Base-by-base conservation (phyloP, 1,140 invertebrate species). In the Notospermus geniculatus region DNA sequence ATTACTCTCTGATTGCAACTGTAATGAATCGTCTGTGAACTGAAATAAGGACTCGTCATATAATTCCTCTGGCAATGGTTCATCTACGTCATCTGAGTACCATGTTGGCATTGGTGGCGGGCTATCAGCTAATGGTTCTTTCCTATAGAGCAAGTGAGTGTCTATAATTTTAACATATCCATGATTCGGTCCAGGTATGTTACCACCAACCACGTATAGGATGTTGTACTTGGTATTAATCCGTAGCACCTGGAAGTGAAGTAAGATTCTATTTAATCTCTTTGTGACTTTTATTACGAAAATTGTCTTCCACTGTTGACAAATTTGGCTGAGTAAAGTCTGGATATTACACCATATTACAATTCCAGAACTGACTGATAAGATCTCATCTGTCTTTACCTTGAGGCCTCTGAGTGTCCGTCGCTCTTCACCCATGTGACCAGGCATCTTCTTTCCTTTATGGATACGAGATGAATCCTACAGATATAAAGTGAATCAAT, bases 381-480 rank as follows among this genome's bases (percentile, higher is more conserved):
- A n/a, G n/a, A n/a, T n/a, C n/a, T n/a, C 2, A 4, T 15, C 4
- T 41, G 52, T 25, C 64, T 62, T 74, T 75, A 88, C 88, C 81
- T 88, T 88, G 5, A 92, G 75, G 23, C 93, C 94, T 72, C 84
- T 84, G 15, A 87, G 70, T 36, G 85, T 84, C 66, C 90, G 85
- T 84, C 87, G 75, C 50, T 91, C 64, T 82, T 81, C 81, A 74
- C 97, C 97, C 95, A 98, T 98, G 72, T 96, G 91, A 36, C 97
- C 97, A 45, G 95, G 93, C 89, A 99, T 87, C 84, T 96, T 95
- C 29, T 91, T 95, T 57, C 97, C 97, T 54, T 92, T 92, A 89
- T 92, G 93, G 23, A 98, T 90, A 66, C 92, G 82, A 4, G 85
- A 89, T 79, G 93, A 92, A 69, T 88, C 69, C 77, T 83, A 57